phyloP scores from a whole-genome alignment of 2,888 invertebrate genomes.

The Teinopalpus imperialis region DNA sequence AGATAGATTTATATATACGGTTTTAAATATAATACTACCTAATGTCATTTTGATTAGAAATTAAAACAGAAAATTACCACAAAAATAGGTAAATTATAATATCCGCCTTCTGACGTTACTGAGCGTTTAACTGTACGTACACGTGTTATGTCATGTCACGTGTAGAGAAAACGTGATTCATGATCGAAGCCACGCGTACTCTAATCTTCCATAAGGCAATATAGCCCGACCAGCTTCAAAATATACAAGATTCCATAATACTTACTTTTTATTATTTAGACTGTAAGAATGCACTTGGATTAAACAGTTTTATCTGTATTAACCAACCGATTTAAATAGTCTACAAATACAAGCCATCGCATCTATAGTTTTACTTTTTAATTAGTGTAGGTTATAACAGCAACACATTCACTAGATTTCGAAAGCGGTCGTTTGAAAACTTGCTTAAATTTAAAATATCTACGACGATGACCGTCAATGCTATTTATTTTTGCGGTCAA shows the following conservation, averaged over 20 bases:
- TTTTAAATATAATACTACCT: no score
- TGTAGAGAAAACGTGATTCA: conserved; percentile 54
- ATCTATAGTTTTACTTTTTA: neutral
- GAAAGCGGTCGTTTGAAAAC: conserved; percentile 2
- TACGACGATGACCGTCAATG: conserved; percentile 8
- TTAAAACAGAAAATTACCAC: neutral
- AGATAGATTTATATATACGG: no score
- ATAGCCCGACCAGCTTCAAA: conserved; percentile 11
- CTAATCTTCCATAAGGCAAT: neutral
- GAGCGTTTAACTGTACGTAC: conserved; percentile 27
- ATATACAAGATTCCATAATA: neutral
- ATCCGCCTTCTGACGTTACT: neutral
- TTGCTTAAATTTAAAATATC: conserved; percentile 3
- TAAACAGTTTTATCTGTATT: neutral
- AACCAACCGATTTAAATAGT: neutral
- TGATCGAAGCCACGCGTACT: conserved; percentile 35
- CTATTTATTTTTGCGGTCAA: conserved; percentile 23
- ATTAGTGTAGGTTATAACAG: neutral
- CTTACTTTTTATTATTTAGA: neutral
- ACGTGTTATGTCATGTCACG: conserved; percentile 53
- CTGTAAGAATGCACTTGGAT: no score
- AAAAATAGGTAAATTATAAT: conserved; percentile 1
- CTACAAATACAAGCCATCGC: no score
- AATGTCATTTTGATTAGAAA: no score
- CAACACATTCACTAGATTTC: conserved; percentile 5